These are phyloP conservation scores for Thecophora atra DNA, from an alignment of 2,888 invertebrate species.

Conservation along the genomic window DNA sequence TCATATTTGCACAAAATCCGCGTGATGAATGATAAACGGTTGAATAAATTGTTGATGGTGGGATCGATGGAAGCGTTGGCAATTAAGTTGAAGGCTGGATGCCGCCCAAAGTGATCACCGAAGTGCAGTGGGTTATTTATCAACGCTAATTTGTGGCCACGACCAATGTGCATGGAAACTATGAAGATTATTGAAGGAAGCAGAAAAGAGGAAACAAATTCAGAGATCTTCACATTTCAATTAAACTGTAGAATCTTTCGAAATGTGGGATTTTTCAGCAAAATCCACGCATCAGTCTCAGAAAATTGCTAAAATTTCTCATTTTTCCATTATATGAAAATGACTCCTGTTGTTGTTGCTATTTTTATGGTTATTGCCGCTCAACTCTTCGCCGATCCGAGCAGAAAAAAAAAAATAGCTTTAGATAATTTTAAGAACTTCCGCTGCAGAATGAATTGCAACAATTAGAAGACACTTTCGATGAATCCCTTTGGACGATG, in stretches of 20 bases:
- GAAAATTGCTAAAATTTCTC: too few species aligned
- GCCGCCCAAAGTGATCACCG: neutral
- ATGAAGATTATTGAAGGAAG: too few species aligned
- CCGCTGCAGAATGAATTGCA: neutral
- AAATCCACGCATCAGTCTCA: too few species aligned
- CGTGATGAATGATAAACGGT: neutral
- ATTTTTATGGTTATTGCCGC: neutral
- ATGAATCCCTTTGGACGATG: neutral
- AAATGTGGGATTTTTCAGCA: too few species aligned
- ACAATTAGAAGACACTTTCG: neutral
- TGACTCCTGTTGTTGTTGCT: constrained; percentile 4
- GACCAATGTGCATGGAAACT: neutral
- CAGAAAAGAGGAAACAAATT: neutral
- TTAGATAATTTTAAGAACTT: neutral
- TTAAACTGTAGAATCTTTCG: neutral
- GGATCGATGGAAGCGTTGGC: neutral
- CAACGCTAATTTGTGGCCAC: too few species aligned
- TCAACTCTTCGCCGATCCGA: neutral
- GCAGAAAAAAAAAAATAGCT: neutral
- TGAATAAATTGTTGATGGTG: neutral
- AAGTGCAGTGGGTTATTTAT: too few species aligned
- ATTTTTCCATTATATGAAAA: neutral
- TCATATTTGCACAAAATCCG: neutral
- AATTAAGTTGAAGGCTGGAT: neutral
- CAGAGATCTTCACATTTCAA: neutral